Evolutionary conservation across 2,797 vertebrate genomes (phyloP).

Genomic region (Octomys mimax): DNA sequence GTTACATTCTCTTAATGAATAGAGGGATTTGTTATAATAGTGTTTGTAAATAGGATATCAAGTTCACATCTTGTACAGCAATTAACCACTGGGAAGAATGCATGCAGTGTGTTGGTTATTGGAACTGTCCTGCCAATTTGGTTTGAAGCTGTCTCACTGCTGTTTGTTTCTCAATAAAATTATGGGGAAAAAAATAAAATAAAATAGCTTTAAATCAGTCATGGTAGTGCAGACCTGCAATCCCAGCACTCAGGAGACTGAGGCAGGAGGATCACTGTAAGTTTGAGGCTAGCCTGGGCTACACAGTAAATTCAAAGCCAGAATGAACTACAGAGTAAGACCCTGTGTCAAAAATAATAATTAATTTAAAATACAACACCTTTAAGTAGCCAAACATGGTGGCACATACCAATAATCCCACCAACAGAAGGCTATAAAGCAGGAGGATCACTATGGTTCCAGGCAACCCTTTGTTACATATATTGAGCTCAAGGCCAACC

Average conservation of each 20-base stretch:
- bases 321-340: neutral
- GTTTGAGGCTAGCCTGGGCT: neutral
- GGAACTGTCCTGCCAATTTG: no score
- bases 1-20: no score
- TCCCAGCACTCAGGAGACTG: neutral
- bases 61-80: no score
- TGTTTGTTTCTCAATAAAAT: no score
- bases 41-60: no score
- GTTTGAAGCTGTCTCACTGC: no score
- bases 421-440: neutral
- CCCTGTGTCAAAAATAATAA: no score
- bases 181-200: no score
- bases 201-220: neutral
- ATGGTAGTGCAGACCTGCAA: neutral
- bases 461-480: neutral
- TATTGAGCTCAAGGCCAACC: neutral
- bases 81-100: no score
- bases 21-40: no score
- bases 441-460: neutral
- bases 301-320: neutral
- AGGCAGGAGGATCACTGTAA: neutral
- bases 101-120: no score
- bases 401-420: neutral
- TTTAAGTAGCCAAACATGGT: neutral
- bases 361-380: no score